Base-by-base conservation (phyloP, 1,140 invertebrate species). In the Neomicropteryx cornuta region DNA sequence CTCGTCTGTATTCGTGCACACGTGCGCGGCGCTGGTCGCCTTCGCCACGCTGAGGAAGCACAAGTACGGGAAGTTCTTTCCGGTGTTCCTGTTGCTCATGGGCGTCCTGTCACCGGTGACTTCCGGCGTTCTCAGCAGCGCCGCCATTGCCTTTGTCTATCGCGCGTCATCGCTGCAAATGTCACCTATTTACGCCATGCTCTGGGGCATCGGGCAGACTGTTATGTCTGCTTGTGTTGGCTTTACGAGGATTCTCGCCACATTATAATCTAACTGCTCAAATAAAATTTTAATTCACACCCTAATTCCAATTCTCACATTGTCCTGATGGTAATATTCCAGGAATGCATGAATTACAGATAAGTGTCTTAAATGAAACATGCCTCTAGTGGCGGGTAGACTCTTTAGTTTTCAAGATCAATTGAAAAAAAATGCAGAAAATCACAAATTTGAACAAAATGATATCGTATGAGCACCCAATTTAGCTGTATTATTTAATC, bases 131-230 rank as follows among this genome's bases (percentile, higher is more conserved):
- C 73, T 92, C 3, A 93, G 83, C 53, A 93, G 88, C 71, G 90
- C 90, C 17, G 85, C 84, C n/a, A 81, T 95, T 24, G 88, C 91
- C 23, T 92, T 91, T 57, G 89, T 95, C 27, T 95, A 94, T 60
- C 72, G 84, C 48, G 86, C 87, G 40, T 87, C 90, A 18, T 81
- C 79, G 53, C 73, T 92, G 59, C 76, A 79, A 52, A 91, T 96
- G 89, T 76, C 79, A 38, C 84, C 87, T 16, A 74, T 91, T 34
- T 89, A 94, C 68, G 89, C 90, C 20, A 75, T 93, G 52, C 73
- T 94, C 35, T 96, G 89, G 87, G 92, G 92, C 33, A 79, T 91
- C 27, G 90, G 89, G 42, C 91, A 95, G 62, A 95, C 91, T n/a
- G 68, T 89, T 33, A 58, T 90, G 23, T 82, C 86, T 21, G 82